Base-by-base conservation (phyloP, 1,140 invertebrate genomes). In the Ostrea denselamellosa region DNA sequence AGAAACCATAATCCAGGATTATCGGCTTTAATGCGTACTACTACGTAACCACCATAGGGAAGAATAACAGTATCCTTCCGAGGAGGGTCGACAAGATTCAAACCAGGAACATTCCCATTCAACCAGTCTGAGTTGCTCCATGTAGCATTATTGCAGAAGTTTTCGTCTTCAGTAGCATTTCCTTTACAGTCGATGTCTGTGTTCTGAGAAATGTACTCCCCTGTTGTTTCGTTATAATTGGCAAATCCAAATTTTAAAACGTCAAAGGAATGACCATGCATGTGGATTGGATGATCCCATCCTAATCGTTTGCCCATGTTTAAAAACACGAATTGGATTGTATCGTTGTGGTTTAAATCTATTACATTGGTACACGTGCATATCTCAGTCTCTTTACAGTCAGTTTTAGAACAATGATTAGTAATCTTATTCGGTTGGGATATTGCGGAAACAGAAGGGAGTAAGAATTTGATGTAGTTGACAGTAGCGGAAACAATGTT, bases 221-320 rank as follows among this genome's bases (percentile, higher is more conserved):
- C 84, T 77, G 83, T 89, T 7, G 82, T 90, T 51, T 84, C 82
- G 22, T 90, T 90, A 71, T 90, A 81, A 54, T 89, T 86, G 1
- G 68, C 77, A 85, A 89, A 86, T 17, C 90, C 96, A 88, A 96
- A 95, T 51, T 95, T 97, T 0, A 97, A 95, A 0, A 97, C 95
- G 90, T 96, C 96, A 93, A 97, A 97, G 90, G 95, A 96, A 93
- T 97, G 96, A 2, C 97, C 97, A 91, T 97, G 97, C 2, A 97
- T 93, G 93, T 97, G 97, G 89, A 97, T 97, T 14, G 97, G 96
- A 92, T 97, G 95, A 87, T 95, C 95, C 22, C 62, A 52, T 71
- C 96, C 95, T 7, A 96, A 94, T 90, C 96, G 95, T n/a, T 96
- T 96, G 87, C 96, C 96, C 95, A 90, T 85, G 92, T 91, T 92